Conservation (phyloP, 2,888 invertebrate genomes). For the Onchidella celtica region DNA sequence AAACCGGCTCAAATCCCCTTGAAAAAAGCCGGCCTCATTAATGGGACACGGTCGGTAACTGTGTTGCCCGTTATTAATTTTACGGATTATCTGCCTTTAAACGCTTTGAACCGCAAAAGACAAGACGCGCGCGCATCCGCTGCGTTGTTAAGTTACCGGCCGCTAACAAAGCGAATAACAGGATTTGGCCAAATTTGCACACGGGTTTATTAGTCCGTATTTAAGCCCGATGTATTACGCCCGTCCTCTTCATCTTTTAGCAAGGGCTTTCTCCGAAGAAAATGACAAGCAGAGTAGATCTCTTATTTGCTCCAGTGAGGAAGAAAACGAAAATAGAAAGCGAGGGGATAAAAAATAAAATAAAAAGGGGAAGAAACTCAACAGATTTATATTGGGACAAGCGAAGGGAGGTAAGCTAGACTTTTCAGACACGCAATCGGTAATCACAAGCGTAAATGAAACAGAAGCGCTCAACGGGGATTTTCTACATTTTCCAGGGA, state of each 20-base stretch:
- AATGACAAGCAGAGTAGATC: no score
- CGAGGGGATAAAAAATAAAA: no score
- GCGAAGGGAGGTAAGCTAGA: no score
- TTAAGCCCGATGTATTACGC: neutral
- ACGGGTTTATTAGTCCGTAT: constrained; percentile 18
- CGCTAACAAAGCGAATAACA: constrained; percentile 7
- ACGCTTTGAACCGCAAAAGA: constrained; percentile 21
- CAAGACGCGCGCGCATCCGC: no score
- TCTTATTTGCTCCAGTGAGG: no score
- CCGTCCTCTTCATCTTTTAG: neutral
- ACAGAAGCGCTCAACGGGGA: constrained; percentile 24
- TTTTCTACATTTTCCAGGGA: constrained; percentile 8
- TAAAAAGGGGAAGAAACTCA: no score
- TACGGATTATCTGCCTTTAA: constrained; percentile 28
- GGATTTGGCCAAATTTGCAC: constrained; percentile 13
- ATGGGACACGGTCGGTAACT: no score
- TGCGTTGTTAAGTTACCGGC: no score
- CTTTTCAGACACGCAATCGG: neutral
- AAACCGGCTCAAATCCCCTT: constrained; percentile 26
- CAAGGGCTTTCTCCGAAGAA: no score
- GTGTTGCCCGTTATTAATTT: constrained; percentile 44
- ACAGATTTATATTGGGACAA: no score
- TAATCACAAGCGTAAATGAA: constrained; percentile 36
- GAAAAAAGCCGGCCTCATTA: no score
- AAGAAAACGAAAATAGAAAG: no score